Base-by-base conservation (phyloP, 2,888 invertebrate genomes). In the Drosophila neutralis region DNA sequence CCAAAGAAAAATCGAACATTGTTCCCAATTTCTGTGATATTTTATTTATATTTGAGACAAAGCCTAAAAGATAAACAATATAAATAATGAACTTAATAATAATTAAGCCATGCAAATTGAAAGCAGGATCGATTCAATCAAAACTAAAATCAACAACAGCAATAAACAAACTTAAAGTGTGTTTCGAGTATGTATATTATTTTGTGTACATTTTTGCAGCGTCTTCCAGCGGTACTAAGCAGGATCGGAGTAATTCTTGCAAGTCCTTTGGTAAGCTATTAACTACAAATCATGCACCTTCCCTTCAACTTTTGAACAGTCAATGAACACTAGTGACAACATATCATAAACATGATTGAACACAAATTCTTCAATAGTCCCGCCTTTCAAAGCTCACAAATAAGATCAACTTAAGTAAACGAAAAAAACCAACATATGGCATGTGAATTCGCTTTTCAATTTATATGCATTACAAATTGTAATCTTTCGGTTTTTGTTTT, bases 231-330 rank as follows among this genome's bases (percentile, higher is more conserved):
- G 95, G 97, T 97, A 94, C 96, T 97, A 95, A 97, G 96, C 96
- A 96, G 97, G 96, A 97, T 97, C 96, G 97, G 97, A 96, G 97
- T 97, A 94, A 97, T 97, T 95, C 96, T 97, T 96, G 97, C 97
- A 96, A 97, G 97, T 96, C 97, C 97, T 94, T 95, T 97, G 97
- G 97, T 97, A 97, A 97, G 97, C 94, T 92, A 92, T 91, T 86
- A 90, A 93, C 93, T 82, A 87, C 72, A 78, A 83, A 84, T 83
- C 84, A 87, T 87, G 89, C 91, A 92, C 90, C 86, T 40, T 87
- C 79, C 68, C 35, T 33, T 54, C 48, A 45, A 24, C 18, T 31
- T 24, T 27, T 36, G 40, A 69, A 73, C 33, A 73, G 63, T 29
- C 10, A 68, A 70, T 42, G 51, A 67, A 68, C 53, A 61, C 56